Percentiles rank a stretch among this genome's conserved stretches.
Conservation (phyloP, 2,113 vertebrate species). For the Callocephalon fimbriatum region DNA sequence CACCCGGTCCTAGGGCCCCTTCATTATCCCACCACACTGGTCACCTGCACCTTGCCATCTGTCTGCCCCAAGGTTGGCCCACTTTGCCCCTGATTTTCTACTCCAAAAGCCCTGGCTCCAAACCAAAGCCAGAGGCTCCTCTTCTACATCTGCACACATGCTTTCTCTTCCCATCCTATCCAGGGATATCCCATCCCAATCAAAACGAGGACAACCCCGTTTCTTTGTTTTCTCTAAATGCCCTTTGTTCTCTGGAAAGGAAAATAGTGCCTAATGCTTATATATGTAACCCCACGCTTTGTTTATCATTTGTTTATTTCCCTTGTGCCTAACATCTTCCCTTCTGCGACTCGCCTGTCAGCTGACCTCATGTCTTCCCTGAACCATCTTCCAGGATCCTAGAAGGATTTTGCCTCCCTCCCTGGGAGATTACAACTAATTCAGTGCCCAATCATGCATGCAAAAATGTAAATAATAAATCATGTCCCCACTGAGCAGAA, state of each 20-base stretch:
- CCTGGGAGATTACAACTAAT: slow-evolving; percentile 27
- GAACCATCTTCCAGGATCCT: not conserved
- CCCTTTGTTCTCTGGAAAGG: not conserved
- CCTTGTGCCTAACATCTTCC: not conserved
- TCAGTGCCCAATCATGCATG: slow-evolving; percentile 1
- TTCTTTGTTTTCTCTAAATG: not conserved
- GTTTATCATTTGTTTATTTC: not conserved
- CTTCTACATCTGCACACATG: not conserved
- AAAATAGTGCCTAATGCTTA: not conserved
- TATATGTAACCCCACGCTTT: not conserved
- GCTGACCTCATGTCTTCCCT: not conserved
- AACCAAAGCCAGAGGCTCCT: not conserved
- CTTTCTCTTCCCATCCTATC: not conserved
- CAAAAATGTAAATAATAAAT: slow-evolving; percentile 66
- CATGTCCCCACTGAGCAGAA: too few species aligned
- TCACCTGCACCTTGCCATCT: not conserved
- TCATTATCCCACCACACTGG: accelerated
- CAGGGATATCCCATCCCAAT: not conserved
- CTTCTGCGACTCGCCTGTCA: not conserved
- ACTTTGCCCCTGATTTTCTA: not conserved
- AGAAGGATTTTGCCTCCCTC: not conserved
- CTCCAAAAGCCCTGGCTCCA: not conserved
- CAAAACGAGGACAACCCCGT: not conserved
- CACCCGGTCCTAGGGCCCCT: not conserved
- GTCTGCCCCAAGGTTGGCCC: not conserved